These are phyloP conservation scores for Tribolium madens DNA, from an alignment of 1,140 invertebrate genomes.

Conservation along the genomic window DNA sequence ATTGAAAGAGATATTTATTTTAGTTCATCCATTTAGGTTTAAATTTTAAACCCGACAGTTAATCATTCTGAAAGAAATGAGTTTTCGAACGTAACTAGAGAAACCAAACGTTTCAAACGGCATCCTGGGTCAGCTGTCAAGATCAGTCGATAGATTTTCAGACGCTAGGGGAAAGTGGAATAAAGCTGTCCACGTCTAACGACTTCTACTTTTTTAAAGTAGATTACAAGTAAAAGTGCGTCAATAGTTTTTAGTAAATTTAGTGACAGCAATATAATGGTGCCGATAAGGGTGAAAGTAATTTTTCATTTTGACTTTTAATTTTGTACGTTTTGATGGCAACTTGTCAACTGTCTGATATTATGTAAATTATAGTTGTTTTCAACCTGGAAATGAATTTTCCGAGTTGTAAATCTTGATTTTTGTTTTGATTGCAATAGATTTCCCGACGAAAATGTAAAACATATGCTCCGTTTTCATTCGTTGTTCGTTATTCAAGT, in stretches of 20 bases:
- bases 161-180: background rate
- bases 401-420: background rate
- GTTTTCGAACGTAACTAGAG: background rate
- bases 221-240: background rate
- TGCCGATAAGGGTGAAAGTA: background rate
- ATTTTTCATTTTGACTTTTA: background rate
- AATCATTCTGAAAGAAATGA: background rate
- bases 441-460: background rate
- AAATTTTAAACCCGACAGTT: background rate
- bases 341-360: background rate
- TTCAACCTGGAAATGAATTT: background rate
- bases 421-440: constrained; percentile 11
- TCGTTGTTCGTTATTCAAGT: constrained; percentile 1
- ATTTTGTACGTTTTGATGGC: background rate
- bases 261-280: background rate
- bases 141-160: background rate
- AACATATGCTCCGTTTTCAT: constrained; percentile 7
- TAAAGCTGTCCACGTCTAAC: background rate
- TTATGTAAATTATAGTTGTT: background rate
- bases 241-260: background rate
- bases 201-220: background rate
- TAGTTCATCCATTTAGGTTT: background rate
- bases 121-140: background rate
- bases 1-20: background rate
- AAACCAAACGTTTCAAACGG: background rate